Evolutionary conservation across 2,888 invertebrate genomes (phyloP), one percentile per base, ranked within the genome.

Genomic region (Pseudeuparius sepicola): DNA sequence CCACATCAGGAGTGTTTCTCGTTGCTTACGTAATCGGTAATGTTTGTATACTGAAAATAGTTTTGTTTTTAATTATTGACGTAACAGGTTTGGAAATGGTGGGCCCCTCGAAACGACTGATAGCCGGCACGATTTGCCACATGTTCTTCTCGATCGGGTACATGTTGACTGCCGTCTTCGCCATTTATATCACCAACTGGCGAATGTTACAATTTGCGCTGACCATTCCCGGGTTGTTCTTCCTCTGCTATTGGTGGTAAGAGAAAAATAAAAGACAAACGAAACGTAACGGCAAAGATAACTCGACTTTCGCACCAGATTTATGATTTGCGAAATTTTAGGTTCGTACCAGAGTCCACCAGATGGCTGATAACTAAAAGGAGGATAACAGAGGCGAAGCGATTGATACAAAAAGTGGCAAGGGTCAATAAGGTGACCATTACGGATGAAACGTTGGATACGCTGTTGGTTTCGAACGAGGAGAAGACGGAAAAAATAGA

Each of bases 21-120:
- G 81, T 83, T 12, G 78, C 81, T 26, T 84, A 83, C 57, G 83
- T 83, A 29, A 77, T 84, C 46, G 80, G 82, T 71, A 66, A 65
- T 20, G n/a, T 20, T 7, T 20, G 6, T 20, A n/a, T n/a, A n/a
- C n/a, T n/a, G n/a, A n/a, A n/a, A n/a, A n/a, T n/a, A n/a, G n/a
- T n/a, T n/a, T n/a, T n/a, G n/a, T n/a, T n/a, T n/a, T n/a, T n/a
- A n/a, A n/a, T n/a, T n/a, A n/a, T n/a, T n/a, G n/a, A n/a, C n/a
- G n/a, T n/a, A 7, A 7, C 20, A 72, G 73, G 70, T 31, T 59
- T 73, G 50, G 78, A 79, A 62, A 78, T 78, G 78, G 81, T 81
- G 6, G 80, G 81, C 4, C 77, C 80, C 1, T 66, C 65, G 32
- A 74, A 75, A 51, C 68, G 81, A 25, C 63, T 76, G 32, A 66